phyloP scores from a whole-genome alignment of 1,140 invertebrate species.

The Marisa cornuarietis region DNA sequence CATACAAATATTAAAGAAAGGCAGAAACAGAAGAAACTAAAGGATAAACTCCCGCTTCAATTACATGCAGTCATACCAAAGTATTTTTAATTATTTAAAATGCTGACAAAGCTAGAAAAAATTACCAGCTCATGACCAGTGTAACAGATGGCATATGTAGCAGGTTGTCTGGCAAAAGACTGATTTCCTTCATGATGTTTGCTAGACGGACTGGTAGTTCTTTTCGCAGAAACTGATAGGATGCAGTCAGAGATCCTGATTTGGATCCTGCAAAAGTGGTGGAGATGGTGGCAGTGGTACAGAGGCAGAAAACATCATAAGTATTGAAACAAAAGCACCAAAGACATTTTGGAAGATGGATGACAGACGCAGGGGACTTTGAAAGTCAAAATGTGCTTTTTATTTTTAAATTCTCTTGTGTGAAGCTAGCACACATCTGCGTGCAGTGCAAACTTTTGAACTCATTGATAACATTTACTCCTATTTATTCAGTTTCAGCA shows the following conservation, averaged over 20 bases:
- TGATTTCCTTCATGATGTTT: slow-evolving; percentile 99
- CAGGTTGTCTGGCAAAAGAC: slow-evolving; percentile 88
- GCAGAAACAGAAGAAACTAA: no score
- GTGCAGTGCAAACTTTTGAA: no score
- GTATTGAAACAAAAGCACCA: background rate
- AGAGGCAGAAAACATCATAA: background rate
- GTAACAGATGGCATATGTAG: slow-evolving; percentile 88
- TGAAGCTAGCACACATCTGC: no score
- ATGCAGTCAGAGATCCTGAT: slow-evolving; percentile 83
- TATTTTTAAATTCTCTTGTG: no score
- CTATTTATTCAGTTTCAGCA: no score
- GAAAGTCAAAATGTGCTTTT: no score
- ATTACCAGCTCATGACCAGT: slow-evolving; percentile 74
- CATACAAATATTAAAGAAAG: no score
- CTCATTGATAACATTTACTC: no score
- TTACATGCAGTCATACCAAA: no score
- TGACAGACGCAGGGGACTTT: no score
- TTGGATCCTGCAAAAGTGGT: slow-evolving; percentile 72
- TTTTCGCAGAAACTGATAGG: slow-evolving; percentile 92
- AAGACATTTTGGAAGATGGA: background rate
- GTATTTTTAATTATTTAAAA: background rate
- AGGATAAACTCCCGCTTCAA: no score
- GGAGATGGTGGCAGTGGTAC: background rate
- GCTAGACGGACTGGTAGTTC: slow-evolving; percentile 94
- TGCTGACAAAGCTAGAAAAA: background rate